These are phyloP conservation scores for Zootermopsis nevadensis DNA, from an alignment of 2,888 invertebrate species.

Conservation along the genomic window DNA sequence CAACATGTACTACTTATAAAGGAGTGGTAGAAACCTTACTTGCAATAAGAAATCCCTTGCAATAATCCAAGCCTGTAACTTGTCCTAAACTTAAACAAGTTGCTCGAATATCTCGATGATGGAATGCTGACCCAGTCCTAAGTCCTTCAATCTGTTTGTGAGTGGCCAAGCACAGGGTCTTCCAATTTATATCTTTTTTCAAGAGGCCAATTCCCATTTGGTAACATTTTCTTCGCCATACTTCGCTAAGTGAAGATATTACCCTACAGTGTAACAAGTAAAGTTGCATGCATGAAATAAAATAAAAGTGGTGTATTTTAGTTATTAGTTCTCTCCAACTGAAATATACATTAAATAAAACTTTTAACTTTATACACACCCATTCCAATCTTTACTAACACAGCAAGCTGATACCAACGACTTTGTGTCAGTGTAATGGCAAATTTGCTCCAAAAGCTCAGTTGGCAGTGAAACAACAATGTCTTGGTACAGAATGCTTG, in stretches of 20 bases:
- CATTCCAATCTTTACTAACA: constrained; percentile 51
- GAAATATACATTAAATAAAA: too few species aligned
- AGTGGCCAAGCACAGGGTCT: constrained; percentile 37
- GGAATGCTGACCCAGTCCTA: constrained; percentile 42
- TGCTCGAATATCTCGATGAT: constrained; percentile 44
- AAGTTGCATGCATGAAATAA: not conserved
- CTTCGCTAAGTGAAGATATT: constrained; percentile 44
- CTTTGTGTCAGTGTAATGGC: constrained; percentile 45
- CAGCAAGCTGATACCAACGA: constrained; percentile 46
- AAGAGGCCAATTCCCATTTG: constrained; percentile 36
- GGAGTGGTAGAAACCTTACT: constrained; percentile 37
- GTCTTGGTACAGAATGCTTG: constrained; percentile 40
- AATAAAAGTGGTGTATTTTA: too few species aligned
- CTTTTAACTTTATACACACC: constrained; percentile 31
- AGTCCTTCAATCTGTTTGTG: constrained; percentile 43
- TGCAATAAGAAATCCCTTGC: constrained; percentile 47
- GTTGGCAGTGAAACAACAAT: constrained; percentile 47
- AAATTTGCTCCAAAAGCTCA: constrained; percentile 49
- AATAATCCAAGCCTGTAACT: constrained; percentile 48
- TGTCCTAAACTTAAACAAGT: constrained; percentile 45
- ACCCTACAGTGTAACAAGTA: constrained; percentile 39
- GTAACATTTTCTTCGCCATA: constrained; percentile 48
- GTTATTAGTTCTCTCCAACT: too few species aligned
- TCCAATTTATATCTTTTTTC: constrained; percentile 44
- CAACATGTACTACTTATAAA: not conserved